Conservation (phyloP, 2,113 vertebrate species). For the Xenopus laevis region DNA sequence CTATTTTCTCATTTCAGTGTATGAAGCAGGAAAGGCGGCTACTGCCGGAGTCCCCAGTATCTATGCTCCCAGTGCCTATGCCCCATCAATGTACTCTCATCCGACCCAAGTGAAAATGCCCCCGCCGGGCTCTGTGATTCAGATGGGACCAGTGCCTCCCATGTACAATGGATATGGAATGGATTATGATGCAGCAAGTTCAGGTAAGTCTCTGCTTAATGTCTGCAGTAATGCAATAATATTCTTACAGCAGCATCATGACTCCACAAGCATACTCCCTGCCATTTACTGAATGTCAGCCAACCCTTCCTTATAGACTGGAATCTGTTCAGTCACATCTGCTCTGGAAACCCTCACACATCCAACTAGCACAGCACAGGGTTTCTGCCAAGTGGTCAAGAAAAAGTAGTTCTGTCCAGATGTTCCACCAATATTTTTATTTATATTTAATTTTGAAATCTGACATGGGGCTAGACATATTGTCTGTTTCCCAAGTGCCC, state of each 20-base stretch:
- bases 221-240: too few species aligned
- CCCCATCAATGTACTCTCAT: slow-evolving; percentile 73
- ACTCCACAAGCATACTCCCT: too few species aligned
- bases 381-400: too few species aligned
- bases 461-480: too few species aligned
- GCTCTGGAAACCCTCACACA: too few species aligned
- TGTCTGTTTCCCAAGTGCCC: too few species aligned
- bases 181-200: slow-evolving; percentile 76
- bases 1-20: slow-evolving; percentile 62
- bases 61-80: slow-evolving; percentile 67
- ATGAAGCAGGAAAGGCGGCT: slow-evolving; percentile 84
- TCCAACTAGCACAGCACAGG: too few species aligned
- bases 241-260: too few species aligned
- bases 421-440: too few species aligned
- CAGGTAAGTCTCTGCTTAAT: slow-evolving; percentile 58
- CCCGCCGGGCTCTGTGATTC: slow-evolving; percentile 51
- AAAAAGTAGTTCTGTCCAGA: too few species aligned
- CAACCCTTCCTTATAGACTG: not conserved
- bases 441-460: too few species aligned
- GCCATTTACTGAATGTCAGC: not conserved
- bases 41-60: slow-evolving; percentile 71
- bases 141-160: slow-evolving; percentile 68
- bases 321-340: too few species aligned
- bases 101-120: slow-evolving; percentile 56
- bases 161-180: slow-evolving; percentile 64